These are phyloP conservation scores for Cacatua alba DNA, from an alignment of 2,113 vertebrate genomes.

Conservation along the genomic window DNA sequence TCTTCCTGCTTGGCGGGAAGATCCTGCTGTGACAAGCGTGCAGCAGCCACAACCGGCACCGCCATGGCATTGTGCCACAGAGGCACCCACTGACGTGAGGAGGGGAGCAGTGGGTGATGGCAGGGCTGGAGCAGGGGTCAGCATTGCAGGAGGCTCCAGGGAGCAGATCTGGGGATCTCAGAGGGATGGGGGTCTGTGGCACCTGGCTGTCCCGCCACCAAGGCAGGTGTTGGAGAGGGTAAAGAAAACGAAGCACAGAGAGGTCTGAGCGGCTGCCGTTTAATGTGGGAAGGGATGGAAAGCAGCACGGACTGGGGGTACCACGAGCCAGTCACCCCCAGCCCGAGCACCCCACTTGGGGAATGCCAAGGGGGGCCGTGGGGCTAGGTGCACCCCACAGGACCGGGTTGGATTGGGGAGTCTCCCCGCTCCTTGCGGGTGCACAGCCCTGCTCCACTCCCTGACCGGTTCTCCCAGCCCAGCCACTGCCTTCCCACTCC, in stretches of 20 bases:
- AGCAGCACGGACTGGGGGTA: background rate
- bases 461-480: conserved; percentile 53
- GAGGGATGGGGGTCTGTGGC: rapidly evolving
- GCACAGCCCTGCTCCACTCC: background rate
- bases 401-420: background rate
- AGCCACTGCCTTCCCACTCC: conserved; percentile 22
- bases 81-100: background rate
- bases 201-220: rapidly evolving
- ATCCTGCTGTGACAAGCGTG: background rate
- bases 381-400: background rate
- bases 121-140: background rate
- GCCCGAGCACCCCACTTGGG: rapidly evolving
- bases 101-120: background rate
- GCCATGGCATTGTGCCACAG: background rate
- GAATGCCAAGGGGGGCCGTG: background rate
- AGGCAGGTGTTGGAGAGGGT: background rate
- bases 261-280: conserved; percentile 20
- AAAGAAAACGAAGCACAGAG: background rate
- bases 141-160: rapidly evolving
- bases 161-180: background rate
- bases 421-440: background rate
- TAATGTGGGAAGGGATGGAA: background rate
- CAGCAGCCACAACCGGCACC: rapidly evolving
- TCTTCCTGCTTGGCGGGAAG: background rate
- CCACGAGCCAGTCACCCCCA: background rate